These are phyloP conservation scores for Drosophila pegasa DNA, from an alignment of 2,888 invertebrate genomes.

Conservation along the genomic window DNA sequence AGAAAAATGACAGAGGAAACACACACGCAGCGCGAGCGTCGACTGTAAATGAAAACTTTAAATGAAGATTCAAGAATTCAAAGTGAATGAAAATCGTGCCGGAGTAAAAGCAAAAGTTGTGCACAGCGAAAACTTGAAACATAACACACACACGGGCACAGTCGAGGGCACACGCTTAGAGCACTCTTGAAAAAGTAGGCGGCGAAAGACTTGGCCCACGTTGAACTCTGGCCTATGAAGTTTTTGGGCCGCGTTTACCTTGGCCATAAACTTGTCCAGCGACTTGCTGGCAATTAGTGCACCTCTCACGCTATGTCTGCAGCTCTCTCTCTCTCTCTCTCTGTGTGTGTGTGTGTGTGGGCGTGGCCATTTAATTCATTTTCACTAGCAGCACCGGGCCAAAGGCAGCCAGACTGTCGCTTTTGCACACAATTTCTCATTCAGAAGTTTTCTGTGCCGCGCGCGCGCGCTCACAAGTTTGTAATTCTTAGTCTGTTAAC, in stretches of 20 bases:
- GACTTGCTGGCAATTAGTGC: constrained; percentile 78
- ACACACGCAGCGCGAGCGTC: background rate
- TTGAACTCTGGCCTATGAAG: constrained; percentile 73
- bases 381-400: constrained; percentile 47
- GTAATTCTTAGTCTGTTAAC: constrained; percentile 81
- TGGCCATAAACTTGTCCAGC: constrained; percentile 77
- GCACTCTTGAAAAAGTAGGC: constrained; percentile 61
- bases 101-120: constrained; percentile 72
- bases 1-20: constrained; percentile 24
- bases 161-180: constrained; percentile 10
- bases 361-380: constrained; percentile 77
- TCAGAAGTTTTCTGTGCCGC: constrained; percentile 65
- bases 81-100: constrained; percentile 61
- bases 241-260: constrained; percentile 69
- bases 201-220: constrained; percentile 69
- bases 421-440: constrained; percentile 80
- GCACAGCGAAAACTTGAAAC: constrained; percentile 28
- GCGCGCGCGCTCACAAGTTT: constrained; percentile 65
- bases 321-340: background rate
- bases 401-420: constrained; percentile 58
- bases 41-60: constrained; percentile 41
- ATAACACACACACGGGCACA: constrained; percentile 21
- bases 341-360: constrained; percentile 38
- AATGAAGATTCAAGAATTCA: constrained; percentile 53
- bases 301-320: constrained; percentile 48